phyloP scores from a whole-genome alignment of 2,113 vertebrate species.

The Cromileptes altivelis region DNA sequence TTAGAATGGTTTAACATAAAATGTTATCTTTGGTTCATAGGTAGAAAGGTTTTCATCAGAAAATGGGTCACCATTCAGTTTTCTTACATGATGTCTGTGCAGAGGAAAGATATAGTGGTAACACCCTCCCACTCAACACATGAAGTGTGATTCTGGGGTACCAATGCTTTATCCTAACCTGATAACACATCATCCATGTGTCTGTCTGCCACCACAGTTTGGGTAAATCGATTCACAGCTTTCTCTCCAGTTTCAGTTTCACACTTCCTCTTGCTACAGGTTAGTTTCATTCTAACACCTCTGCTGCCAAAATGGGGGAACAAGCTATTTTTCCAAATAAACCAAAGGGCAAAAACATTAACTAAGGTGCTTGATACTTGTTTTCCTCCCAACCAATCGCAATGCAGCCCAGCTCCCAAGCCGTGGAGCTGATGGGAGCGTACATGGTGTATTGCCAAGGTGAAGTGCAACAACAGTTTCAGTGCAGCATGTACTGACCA shows the following conservation, averaged over 20 bases:
- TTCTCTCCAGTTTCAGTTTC: conserved; percentile 35
- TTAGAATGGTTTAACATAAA: neutral
- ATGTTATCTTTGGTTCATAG: neutral
- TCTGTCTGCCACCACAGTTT: conserved; percentile 35
- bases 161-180: conserved; percentile 40
- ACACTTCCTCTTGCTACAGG: conserved; percentile 27
- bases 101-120: neutral
- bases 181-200: conserved; percentile 27
- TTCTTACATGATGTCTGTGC: neutral
- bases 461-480: conserved; percentile 27
- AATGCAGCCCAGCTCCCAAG: neutral
- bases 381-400: neutral
- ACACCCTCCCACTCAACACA: conserved; percentile 14
- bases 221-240: conserved; percentile 50
- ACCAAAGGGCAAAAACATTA: conserved; percentile 14
- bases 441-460: conserved; percentile 35
- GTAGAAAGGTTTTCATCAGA: neutral
- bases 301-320: conserved; percentile 1
- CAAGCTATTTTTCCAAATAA: conserved; percentile 35
- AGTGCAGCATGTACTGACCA: conserved; percentile 9
- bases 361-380: conserved; percentile 22
- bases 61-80: conserved; percentile 4
- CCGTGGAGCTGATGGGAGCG: neutral
- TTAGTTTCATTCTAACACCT: conserved; percentile 35
- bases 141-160: conserved; percentile 29